Evolutionary conservation across 37 sponge, comb jelly and placozoan species (phyloP).

Genomic region (Tethya wilhelma): DNA sequence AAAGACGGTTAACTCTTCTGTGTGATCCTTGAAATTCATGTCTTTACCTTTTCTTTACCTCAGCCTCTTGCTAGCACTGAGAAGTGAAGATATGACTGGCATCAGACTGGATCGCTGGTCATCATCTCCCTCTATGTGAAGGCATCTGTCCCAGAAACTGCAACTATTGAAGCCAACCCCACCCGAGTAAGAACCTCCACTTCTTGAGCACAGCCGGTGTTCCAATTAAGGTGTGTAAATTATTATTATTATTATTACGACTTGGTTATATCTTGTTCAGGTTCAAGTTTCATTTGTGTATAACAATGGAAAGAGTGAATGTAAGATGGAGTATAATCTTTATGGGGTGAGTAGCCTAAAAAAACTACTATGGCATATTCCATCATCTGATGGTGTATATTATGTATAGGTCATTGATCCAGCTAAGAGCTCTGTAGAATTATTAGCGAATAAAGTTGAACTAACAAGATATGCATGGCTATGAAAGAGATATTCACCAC

Average conservation of each 20-base stretch:
- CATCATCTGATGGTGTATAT: no score
- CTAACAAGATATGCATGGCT: no score
- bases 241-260: not conserved
- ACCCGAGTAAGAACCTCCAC: conserved; percentile 67
- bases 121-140: conserved; percentile 84
- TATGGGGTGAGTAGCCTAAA: conserved; percentile 50
- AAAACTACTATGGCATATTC: not conserved
- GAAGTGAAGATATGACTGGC: conserved; percentile 77
- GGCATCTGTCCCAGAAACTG: conserved; percentile 68
- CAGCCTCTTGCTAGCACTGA: no score
- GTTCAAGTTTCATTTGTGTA: conserved; percentile 26
- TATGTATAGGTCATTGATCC: conserved; percentile 88
- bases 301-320: conserved; percentile 58
- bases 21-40: no score
- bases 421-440: conserved; percentile 66
- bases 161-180: conserved; percentile 74
- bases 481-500: no score
- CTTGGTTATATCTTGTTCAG: conserved; percentile 15
- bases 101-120: conserved; percentile 77
- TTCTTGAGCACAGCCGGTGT: no score
- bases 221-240: not conserved
- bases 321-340: conserved; percentile 33
- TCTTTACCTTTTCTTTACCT: no score
- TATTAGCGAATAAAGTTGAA: conserved; percentile 80
- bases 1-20: no score